Conservation (phyloP, 1,140 invertebrate species). For the Drosophila sechellia region DNA sequence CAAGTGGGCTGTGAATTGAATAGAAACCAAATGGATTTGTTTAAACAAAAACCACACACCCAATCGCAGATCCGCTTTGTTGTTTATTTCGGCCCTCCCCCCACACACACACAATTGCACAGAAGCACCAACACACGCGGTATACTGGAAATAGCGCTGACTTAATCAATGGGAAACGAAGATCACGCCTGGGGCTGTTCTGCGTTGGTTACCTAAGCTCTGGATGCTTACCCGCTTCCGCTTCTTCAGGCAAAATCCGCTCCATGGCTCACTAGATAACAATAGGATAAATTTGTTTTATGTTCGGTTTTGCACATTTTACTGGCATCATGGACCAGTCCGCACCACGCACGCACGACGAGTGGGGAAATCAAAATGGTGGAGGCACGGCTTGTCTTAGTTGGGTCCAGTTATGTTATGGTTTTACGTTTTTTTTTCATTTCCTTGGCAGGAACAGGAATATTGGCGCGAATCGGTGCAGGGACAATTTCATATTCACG, state of each 20-base stretch:
- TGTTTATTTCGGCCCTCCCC: constrained; percentile 22
- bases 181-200: constrained; percentile 25
- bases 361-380: constrained; percentile 34
- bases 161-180: constrained; percentile 38
- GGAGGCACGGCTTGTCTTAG: constrained; percentile 8
- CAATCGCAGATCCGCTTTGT: constrained; percentile 21
- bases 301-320: constrained; percentile 8
- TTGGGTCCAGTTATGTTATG: not conserved
- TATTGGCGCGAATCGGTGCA: constrained; percentile 40
- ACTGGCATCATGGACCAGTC: constrained; percentile 22
- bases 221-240: constrained; percentile 18
- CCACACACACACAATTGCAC: not conserved
- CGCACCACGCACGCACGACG: constrained; percentile 16
- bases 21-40: not conserved
- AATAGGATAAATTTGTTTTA: not conserved
- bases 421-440: constrained; percentile 3
- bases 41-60: constrained; percentile 17
- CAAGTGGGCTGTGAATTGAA: not conserved
- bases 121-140: not conserved
- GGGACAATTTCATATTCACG: constrained; percentile 35
- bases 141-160: constrained; percentile 60
- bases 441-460: not conserved
- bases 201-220: constrained; percentile 4
- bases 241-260: constrained; percentile 6
- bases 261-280: constrained; percentile 24